Evolutionary conservation across 2,113 vertebrate species (phyloP), one percentile per base, ranked within the genome.

Genomic region (Psettodes erumei): DNA sequence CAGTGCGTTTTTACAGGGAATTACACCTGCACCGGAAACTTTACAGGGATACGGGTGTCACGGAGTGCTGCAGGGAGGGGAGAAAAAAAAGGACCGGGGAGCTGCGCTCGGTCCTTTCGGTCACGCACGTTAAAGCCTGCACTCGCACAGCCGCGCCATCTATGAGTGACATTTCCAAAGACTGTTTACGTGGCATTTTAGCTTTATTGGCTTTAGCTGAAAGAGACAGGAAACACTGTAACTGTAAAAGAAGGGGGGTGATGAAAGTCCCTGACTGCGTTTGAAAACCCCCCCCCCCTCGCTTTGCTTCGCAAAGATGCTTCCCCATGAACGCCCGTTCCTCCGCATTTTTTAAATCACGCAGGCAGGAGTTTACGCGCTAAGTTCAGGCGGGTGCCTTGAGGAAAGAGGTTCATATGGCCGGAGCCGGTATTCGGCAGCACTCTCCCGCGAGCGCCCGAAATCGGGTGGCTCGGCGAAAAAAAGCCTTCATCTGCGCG

Each of bases 11-110:
- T 97, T 96, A 96, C 94, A 95, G 93, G 77, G 95, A 97, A 97
- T 97, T 96, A 96, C 95, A 97, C 95, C 93, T 95, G 96, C 95
- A 95, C 94, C 93, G 94, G 95, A 97, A 96, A 97, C 95, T 97
- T 96, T 95, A 96, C 94, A 94, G 94, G 94, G 93, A 95, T 92
- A 91, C 88, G 89, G 93, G 92, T 95, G 87, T 90, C 89, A 90
- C 19, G 5, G 79, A 82, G 75, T 40, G 38, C 58, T 47, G 54
- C 59, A 43, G 48, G 67, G 65, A 40, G 40, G 53, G 56, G 51
- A 19, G 63, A 68, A 40, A 88, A 75, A 73, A 66, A 33, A 71
- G 74, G 55, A 77, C 77, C 40, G 33, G 30, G 40, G 48, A 76
- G 80, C 47, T 61, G 61, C n/a, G 51, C 69, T 79, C 72, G 62